Base-by-base conservation (phyloP, 2,888 invertebrate genomes). In the Escarpia spicata region DNA sequence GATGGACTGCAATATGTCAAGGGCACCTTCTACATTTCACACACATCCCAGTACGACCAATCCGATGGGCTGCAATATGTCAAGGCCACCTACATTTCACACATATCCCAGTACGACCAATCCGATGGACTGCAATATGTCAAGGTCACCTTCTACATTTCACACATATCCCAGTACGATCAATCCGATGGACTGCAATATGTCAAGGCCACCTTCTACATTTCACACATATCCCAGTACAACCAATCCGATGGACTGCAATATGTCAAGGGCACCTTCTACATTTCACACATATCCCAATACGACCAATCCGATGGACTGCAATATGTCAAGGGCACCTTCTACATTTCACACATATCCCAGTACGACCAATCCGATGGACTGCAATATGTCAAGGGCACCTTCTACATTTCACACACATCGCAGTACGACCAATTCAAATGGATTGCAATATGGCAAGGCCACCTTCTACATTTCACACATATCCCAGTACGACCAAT, bases 191-290 rank as follows among this genome's bases (percentile, higher is more conserved):
- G 98, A 96, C 99, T 98, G 93, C 94, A 93, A 96, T 94, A 44
- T 26, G n/a, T 75, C 75, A 75, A 26, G 19, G 75, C 75, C 75
- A 75, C 19, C n/a, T 75, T 4, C 19, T 75, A 6, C 26, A 2
- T 26, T 98, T 98, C 0, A 98, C 98, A 93, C 99, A 98, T 52
- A 99, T 98, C 37, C 97, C 97, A 43, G 97, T 97, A 94, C 97
- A 95, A 90, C 97, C 97, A 93, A 97, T 97, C 94, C 97, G 95
- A 94, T 60, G 99, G 98, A 96, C 99, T 98, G 93, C 94, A 93
- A 96, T 94, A 44, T 26, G n/a, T 75, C 75, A 75, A 26, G 19
- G 75, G n/a, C 75, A 75, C 19, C n/a, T 75, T 4, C 19, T 75
- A 6, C 26, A 2, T 26, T 98, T 98, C 0, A 98, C 98, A 93